phyloP scores from a whole-genome alignment of 2,888 invertebrate species.

The Flexamia atlantica region DNA sequence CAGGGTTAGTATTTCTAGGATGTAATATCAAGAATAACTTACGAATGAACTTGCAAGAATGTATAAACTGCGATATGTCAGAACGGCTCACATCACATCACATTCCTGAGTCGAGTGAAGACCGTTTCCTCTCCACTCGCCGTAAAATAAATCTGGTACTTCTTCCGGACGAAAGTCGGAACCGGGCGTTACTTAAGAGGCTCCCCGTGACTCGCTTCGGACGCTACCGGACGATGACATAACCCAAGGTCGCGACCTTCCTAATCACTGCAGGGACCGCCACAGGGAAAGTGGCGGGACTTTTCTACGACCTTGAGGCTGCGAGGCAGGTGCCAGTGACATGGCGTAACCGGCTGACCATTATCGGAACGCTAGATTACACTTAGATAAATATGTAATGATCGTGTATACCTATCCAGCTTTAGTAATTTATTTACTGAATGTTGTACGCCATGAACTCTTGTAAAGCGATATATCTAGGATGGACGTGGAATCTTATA shows the following conservation, averaged over 20 bases:
- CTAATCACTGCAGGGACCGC: background rate
- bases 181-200: background rate
- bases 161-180: background rate
- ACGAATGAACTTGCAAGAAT: too few relatives aligned
- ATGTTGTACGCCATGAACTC: conserved; percentile 24
- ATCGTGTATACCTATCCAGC: conserved; percentile 22
- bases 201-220: background rate
- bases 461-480: background rate
- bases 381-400: conserved; percentile 28
- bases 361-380: conserved; percentile 13
- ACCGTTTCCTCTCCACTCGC: too few relatives aligned
- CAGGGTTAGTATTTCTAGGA: too few relatives aligned
- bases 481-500: background rate
- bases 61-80: too few relatives aligned
- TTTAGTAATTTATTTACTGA: conserved; percentile 12
- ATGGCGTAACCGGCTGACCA: background rate
- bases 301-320: conserved; percentile 13
- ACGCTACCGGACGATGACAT: background rate
- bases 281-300: conserved; percentile 17
- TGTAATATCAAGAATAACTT: too few relatives aligned
- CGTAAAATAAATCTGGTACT: background rate
- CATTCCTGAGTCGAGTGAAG: too few relatives aligned
- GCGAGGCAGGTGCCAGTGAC: background rate
- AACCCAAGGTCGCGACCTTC: conserved; percentile 31
- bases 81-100: too few relatives aligned